phyloP scores from a whole-genome alignment of 2,113 vertebrate genomes.

The Lycaon pictus region DNA sequence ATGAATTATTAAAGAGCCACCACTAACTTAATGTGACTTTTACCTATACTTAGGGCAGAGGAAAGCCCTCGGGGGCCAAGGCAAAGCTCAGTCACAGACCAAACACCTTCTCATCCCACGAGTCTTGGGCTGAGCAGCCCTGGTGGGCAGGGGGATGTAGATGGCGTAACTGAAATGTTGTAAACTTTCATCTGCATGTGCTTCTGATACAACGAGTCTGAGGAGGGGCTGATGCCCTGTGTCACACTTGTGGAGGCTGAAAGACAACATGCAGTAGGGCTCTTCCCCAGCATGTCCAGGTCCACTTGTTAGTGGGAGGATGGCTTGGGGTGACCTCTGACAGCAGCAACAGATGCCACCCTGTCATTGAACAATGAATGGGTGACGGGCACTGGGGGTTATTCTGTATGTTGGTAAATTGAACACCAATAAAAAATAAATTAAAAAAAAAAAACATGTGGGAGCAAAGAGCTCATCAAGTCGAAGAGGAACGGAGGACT shows the following conservation, averaged over 20 bases:
- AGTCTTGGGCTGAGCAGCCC: accelerated
- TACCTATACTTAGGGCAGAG: not conserved
- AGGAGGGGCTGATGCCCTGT: accelerated
- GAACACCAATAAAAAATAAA: no score
- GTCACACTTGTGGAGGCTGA: not conserved
- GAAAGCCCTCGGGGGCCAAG: not conserved
- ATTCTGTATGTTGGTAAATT: no score
- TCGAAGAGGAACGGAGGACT: not conserved
- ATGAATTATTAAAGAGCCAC: slow-evolving; percentile 47
- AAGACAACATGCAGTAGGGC: accelerated
- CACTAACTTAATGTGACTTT: not conserved
- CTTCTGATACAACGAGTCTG: accelerated
- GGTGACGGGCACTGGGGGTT: no score
- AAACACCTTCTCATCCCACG: not conserved
- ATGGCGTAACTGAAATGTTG: accelerated
- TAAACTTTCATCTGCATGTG: accelerated
- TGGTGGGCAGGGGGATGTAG: accelerated
- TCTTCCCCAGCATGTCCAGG: not conserved
- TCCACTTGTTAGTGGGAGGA: not conserved
- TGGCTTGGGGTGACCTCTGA: not conserved
- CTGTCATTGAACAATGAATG: no score
- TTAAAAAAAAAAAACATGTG: no score
- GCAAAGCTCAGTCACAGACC: not conserved
- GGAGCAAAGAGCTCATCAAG: not conserved
- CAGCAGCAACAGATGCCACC: not conserved